phyloP scores from a whole-genome alignment of 2,113 vertebrate species.

The Muntiacus reevesi region DNA sequence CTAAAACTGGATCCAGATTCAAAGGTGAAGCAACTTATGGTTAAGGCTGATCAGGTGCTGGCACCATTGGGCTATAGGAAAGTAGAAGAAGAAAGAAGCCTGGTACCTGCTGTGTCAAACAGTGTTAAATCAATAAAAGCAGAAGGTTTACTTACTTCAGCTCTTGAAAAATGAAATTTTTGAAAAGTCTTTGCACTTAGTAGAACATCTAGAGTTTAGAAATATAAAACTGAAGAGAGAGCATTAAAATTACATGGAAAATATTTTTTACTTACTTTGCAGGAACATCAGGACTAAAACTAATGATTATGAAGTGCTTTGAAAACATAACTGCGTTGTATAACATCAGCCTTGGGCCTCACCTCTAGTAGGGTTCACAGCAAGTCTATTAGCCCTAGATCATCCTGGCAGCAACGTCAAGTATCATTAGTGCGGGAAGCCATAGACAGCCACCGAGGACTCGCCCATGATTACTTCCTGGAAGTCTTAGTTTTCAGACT shows the following conservation, averaged over 20 bases:
- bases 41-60: neutral
- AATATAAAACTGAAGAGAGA: neutral
- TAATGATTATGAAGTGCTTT: neutral
- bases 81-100: neutral
- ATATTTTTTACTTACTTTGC: neutral
- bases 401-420: neutral
- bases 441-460: neutral
- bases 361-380: neutral
- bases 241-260: neutral
- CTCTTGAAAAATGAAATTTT: neutral
- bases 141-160: neutral
- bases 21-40: neutral
- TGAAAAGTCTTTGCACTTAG: neutral
- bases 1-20: neutral
- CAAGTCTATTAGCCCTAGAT: constrained; percentile 22
- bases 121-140: neutral
- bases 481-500: neutral
- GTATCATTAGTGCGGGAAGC: constrained; percentile 1
- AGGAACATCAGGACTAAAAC: neutral
- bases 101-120: neutral
- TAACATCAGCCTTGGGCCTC: neutral
- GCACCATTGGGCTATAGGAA: neutral
- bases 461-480: neutral
- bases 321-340: neutral
- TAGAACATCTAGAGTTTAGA: neutral